Base-by-base conservation (phyloP, 2,113 vertebrate species). In the Triplophysa rosa region DNA sequence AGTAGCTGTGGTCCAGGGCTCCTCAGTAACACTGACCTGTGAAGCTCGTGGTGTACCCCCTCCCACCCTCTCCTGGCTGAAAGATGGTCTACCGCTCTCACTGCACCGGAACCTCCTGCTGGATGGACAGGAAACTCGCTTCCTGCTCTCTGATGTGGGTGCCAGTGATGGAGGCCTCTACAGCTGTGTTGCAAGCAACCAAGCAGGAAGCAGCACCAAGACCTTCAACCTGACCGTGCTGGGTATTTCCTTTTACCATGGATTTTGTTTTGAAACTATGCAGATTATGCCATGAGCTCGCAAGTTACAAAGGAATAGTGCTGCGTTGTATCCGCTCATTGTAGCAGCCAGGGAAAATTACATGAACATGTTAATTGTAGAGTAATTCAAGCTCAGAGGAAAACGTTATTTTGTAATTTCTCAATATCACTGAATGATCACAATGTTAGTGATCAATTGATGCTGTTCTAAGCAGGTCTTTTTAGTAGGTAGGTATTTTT, bases 171-270 rank as follows among this genome's bases (percentile, higher is more conserved):
- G 88, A 0, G 97, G 97, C 12, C 86, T 94, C 52, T 98, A 98
- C 86, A 93, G 94, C 54, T 98, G 97, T 1, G 87, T 94, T 82
- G 96, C 92, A 2, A 84, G 81, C 33, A 98, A 95, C n/a, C 91
- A 94, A 82, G 95, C 89, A 0, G 96, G 96, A 5, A 94, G 94
- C 85, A 94, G 92, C 65, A 95, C 93, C 49, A 94, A 96, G 89
- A 90, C 88, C 72, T 98, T 98, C 85, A 95, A 87, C 78, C 94
- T 98, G 71, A 92, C 92, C 0, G 94, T 97, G 61, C 91, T 91
- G 49, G 96, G 97, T 98, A 65, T 29, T 80, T 65, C 14, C 3
- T 6, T 58, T 58, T 21, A 9, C 2, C 10, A 12, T 9, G 42
- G 42, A 12, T 45, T 42, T 42, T 42, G 40, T 1, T 10, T 9